Evolutionary conservation across 2,797 vertebrate genomes (phyloP), one percentile per base, ranked within the genome.

Genomic region (Esox lucius): DNA sequence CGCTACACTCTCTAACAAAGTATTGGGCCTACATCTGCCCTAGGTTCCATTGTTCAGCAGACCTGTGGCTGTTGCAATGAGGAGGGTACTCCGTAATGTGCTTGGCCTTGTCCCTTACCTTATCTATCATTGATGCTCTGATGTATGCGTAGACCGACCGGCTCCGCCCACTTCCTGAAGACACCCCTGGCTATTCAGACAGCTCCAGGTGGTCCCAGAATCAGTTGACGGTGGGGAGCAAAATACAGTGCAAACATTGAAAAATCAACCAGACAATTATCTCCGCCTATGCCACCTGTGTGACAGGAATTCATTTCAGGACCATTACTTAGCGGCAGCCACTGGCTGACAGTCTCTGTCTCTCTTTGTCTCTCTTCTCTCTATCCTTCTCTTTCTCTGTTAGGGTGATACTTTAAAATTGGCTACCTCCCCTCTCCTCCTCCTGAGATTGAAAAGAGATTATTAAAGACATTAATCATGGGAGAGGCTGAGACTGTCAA

Each of bases 391-490:
- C 42, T 46, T 46, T 90, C 86, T 85, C 56, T 81, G 59, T 88
- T 87, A 90, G 88, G 85, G 82, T 76, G 78, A 87, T 87, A 84
- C 80, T 87, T 89, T 85, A 88, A 91, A 91, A 92, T 91, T 91
- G 90, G 87, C 90, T 89, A 77, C 89, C 85, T 80, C 84, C 87
- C 84, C 75, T 88, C 76, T 79, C 42, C 79, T 81, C 84, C 89
- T 86, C 86, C 84, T 78, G 87, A 90, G 91, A 92, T 88, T 87
- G 87, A 89, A 86, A 89, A 89, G 80, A 90, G 87, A 92, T 92
- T 90, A 93, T 93, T 91, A 92, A 88, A 88, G 80, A 80, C 89
- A 91, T 93, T 91, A 74, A 91, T 92, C 91, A 92, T 78, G 76
- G 80, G 31, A 70, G 76, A 59, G 79, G 78, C 81, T 46, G 53